Percentiles rank a stretch among this genome's conserved stretches.
These are phyloP conservation scores for Xenentodon cancila DNA, from an alignment of 2,797 vertebrate genomes.

Conservation along the genomic window DNA sequence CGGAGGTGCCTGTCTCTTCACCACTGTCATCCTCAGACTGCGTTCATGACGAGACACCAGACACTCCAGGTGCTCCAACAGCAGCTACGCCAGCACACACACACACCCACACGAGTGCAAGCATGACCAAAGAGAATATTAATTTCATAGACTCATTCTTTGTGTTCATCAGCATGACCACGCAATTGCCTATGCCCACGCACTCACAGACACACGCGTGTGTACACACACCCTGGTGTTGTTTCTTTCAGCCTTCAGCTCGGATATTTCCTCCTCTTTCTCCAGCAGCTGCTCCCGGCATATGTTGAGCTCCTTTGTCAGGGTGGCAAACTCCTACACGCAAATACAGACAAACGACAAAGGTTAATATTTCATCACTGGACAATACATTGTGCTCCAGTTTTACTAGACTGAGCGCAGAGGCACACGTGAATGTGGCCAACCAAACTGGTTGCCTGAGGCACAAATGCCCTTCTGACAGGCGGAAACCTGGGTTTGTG, in stretches of 20 bases:
- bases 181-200: background rate
- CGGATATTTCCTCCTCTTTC: slow-evolving; percentile 97
- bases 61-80: slow-evolving; percentile 97
- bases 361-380: slow-evolving; percentile 42
- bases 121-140: slow-evolving; percentile 27
- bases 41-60: slow-evolving; percentile 95
- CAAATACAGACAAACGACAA: slow-evolving; percentile 37
- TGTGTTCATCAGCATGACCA: slow-evolving; percentile 31
- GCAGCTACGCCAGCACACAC: slow-evolving; percentile 78
- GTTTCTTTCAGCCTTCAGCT: slow-evolving; percentile 97
- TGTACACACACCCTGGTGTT: slow-evolving; percentile 90
- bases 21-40: slow-evolving; percentile 96
- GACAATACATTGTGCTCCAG: slow-evolving; percentile 10
- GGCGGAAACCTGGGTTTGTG: slow-evolving; percentile 6
- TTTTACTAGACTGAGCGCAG: slow-evolving; percentile 14
- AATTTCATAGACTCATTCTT: slow-evolving; percentile 34
- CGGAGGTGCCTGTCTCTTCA: slow-evolving; percentile 94
- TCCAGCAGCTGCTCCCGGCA: slow-evolving; percentile 96
- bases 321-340: slow-evolving; percentile 92
- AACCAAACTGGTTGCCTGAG: slow-evolving; percentile 9
- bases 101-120: background rate
- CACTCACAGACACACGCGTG: slow-evolving; percentile 23
- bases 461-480: background rate
- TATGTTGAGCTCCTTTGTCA: slow-evolving; percentile 93
- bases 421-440: slow-evolving; percentile 3